These are phyloP conservation scores for Aphelocoma coerulescens DNA, from an alignment of 2,113 vertebrate species.

Conservation along the genomic window DNA sequence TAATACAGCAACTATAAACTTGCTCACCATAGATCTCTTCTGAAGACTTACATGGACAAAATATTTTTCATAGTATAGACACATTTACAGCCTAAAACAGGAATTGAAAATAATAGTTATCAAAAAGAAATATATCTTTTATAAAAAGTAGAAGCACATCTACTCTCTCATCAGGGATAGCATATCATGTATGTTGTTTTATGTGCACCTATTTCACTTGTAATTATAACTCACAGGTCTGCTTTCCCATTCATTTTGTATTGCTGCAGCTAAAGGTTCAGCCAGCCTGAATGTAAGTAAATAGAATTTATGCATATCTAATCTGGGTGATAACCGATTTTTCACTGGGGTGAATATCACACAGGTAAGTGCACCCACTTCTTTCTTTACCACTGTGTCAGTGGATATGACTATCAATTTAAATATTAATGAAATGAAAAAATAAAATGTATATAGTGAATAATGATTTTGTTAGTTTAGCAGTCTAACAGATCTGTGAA, in stretches of 20 bases:
- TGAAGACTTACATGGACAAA: not conserved
- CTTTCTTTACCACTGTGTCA: not conserved
- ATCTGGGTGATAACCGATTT: not conserved
- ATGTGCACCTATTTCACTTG: not conserved
- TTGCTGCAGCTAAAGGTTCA: not conserved
- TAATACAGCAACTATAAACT: not conserved
- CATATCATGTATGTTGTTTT: not conserved
- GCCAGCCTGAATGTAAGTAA: not conserved
- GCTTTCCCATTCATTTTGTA: not conserved
- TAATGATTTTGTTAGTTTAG: not conserved
- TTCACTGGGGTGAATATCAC: not conserved
- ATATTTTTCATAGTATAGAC: not conserved
- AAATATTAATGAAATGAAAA: not conserved
- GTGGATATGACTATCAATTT: not conserved
- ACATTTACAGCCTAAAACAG: not conserved
- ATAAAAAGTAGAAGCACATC: not conserved
- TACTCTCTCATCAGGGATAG: not conserved
- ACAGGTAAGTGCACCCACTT: not conserved
- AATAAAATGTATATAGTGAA: not conserved
- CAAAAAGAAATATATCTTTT: not conserved
- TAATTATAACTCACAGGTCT: not conserved
- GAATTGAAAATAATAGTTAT: not conserved
- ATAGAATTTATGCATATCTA: not conserved
- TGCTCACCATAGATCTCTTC: not conserved
- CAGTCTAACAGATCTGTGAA: not conserved